Base-by-base conservation (phyloP, 2,113 vertebrate species). In the Pleuronectes platessa region DNA sequence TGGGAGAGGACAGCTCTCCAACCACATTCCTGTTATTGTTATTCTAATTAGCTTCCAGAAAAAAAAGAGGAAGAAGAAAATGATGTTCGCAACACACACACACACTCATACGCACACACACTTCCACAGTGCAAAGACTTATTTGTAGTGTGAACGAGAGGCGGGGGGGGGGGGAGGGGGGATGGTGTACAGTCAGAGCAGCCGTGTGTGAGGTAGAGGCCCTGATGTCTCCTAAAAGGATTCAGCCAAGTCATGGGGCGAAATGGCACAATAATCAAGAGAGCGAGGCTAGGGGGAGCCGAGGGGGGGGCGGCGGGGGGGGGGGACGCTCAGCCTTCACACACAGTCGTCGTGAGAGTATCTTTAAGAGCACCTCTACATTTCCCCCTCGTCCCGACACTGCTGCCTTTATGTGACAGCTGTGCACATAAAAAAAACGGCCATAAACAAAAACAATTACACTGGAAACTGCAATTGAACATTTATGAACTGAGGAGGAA, bases 11-110 rank as follows among this genome's bases (percentile, higher is more conserved):
- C 73, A 23, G 72, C 89, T 88, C 88, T 91, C 85, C 71, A 78
- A 85, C 86, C 74, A 40, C 92, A 93, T 94, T 94, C 93, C 89
- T 91, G 79, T 82, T 90, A 93, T 94, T 94, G 93, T 94, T 91
- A 94, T 94, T 93, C 86, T 92, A 92, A 94, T 94, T 86, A 92
- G 90, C 81, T 89, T 91, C 82, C 82, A 90, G 75, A 66, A 27
- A 18, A 59, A 27, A 18, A 59, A 69, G 58, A 55, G 42, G 35
- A 58, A 15, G 65, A 61, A 72, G 68, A 75, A 86, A 84, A 73
- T 27, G 17, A 83, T 64, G 72, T 68, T 78, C 55, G 67, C 77
- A 78, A 74, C n/a, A n/a, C n/a, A n/a, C n/a, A n/a, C n/a, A n/a
- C n/a, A 76, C 75, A 85, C 68, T 13, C 68, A 81, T 85, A 88